Base-by-base conservation (phyloP, 2,888 invertebrate genomes). In the Conchocele bisecta region DNA sequence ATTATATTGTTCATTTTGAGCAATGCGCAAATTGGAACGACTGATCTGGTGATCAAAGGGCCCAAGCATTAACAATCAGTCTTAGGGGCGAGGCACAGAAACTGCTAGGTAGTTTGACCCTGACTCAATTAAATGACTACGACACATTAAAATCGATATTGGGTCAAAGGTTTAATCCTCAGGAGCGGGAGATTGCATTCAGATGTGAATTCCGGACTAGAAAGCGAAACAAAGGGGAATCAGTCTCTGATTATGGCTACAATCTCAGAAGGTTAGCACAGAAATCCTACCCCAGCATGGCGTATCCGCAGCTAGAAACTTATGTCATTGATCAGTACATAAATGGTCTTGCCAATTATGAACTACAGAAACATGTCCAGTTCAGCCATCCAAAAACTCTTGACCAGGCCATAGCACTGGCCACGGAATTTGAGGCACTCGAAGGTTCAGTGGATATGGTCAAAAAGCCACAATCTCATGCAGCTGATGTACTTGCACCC, bases 131-230 rank as follows among this genome's bases (percentile, higher is more conserved):
- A 39, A 24, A 11, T 26, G 35, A 39, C n/a, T 56, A 39, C 17
- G 15, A 35, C 13, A 24, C 22, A 6, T 4, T 58, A 1, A 67
- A 67, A 29, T 15, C 22, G 5, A 28, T 51, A 5, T 15, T 67
- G 13, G 26, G 44, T 5, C 42, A 63, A 37, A 39, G 69, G 26
- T 63, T 51, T 22, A 53, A 20, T 44, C 69, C 69, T 1, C 39
- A 54, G 22, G 69, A 69, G 33, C 26, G 63, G 15, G 63, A 42
- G 2, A 20, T 60, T 15, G 63, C 63, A 2, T 69, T 33, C 20
- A 26, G 64, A n/a, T 70, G 64, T 22, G 48, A 71, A 28, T 71
- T 71, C 35, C 22, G 65, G 6, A 64, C 53, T 28, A 37, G 44
- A 15, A 58, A 48, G 33, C 22, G 64, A 17, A 11, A 44, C n/a